Evolutionary conservation across 2,888 invertebrate genomes (phyloP), one percentile per base, ranked within the genome.

Genomic region (Melinopterus prodromus): DNA sequence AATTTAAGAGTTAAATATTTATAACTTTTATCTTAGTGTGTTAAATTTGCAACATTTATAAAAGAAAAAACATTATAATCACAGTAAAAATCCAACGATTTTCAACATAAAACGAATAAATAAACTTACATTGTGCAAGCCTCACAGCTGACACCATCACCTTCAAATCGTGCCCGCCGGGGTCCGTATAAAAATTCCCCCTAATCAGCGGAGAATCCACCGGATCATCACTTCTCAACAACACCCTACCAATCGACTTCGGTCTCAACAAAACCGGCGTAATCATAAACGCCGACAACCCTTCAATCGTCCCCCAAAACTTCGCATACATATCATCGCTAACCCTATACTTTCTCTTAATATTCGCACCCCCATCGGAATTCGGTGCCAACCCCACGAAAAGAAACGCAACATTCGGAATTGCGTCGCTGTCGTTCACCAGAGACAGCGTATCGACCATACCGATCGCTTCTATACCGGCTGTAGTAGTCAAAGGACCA

Each of bases 181-280:
- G 91, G 84, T 94, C 91, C 0, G 91, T 90, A 81, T 96, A 91
- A 87, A 96, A 97, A 84, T 96, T 95, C 0, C 96, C 94, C 83
- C 95, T 93, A 85, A 97, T 92, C 12, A 92, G 89, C 0, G 96
- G 96, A 83, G 93, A 92, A 26, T 93, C 92, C 76, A 92, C 91
- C 0, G 96, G 95, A 89, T 96, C 92, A 7, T 90, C 92, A 70
- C 93, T 92, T 83, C 91, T 92, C 16, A 97, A 90, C 87, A 91
- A 91, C 0, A 95, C 84, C 7, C 92, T 90, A 0, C 95, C 95
- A 36, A 91, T 89, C n/a, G 95, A 95, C 85, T 92, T 91, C 0
- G 95, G 95, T 85, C 93, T 91, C 77, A 95, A 91, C 53, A 95
- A 86, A 90, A 95, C 94, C 0, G 95, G 95, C 82, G 94, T 92